Base-by-base conservation (phyloP, 1,140 invertebrate genomes). In the Onthophagus taurus region DNA sequence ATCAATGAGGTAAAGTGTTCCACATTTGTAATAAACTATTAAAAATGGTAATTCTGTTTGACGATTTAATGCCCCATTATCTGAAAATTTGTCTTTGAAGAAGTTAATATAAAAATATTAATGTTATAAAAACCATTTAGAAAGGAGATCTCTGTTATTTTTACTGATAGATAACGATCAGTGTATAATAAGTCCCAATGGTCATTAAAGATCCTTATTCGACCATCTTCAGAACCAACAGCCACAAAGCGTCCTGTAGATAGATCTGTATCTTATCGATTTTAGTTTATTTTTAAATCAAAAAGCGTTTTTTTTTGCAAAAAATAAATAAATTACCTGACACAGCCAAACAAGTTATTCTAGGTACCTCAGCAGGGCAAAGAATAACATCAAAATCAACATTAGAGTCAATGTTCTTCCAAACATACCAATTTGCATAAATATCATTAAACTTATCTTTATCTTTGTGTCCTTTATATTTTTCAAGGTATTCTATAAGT, bases 221-320 rank as follows among this genome's bases (percentile, higher is more conserved):
- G 47, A 2, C 59, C 59, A 51, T 60, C 58, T 48, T 58, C 56
- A 12, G 55, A 55, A 17, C 59, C 59, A 8, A 60, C 45, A 18
- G 58, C 58, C 29, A 61, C 55, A 43, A 48, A 56, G 7, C 51
- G 20, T 23, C 50, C 54, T 58, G 38, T 21, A 53, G 50, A 31
- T 14, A 41, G 12, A 26, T 11, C 16, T 30, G 9, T 34, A 26
- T 30, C n/a, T 11, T 26, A 5, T 42, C 9, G 4, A 42, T 42
- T 14, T 33, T 33, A 6, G n/a, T 26, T 8, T 7, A 23, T 9
- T 20, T 13, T 2, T 11, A 4, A 37, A 20, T 20, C 6, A 33
- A n/a, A 37, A 37, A 37, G 17, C 21, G 13, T 18, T 20, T 20
- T 20, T 4, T 4, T 33, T 7, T 6, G 4, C 17, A 23, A 6